Conservation (phyloP, 2,888 invertebrate genomes). For the Orthosia incerta region DNA sequence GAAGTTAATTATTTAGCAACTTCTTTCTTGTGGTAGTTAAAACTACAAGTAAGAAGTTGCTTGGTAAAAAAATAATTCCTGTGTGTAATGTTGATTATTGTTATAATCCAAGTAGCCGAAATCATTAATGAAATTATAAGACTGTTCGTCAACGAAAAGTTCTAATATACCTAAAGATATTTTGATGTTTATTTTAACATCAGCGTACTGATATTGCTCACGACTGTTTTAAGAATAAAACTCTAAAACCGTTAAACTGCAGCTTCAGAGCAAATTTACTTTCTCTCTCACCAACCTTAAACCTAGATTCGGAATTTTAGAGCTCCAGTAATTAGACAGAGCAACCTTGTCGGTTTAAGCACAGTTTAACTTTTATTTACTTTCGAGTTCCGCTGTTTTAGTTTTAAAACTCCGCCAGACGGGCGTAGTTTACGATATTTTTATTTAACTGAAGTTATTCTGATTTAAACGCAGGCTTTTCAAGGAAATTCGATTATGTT, state of each 20-base stretch:
- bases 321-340: conserved; percentile 46
- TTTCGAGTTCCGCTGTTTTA: conserved; percentile 37
- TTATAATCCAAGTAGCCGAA: no score
- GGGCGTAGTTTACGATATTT: conserved; percentile 28
- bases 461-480: conserved; percentile 1
- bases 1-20: no score
- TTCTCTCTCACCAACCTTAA: conserved; percentile 9
- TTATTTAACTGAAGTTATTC: conserved; percentile 30
- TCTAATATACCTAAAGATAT: no score
- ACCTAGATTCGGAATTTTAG: conserved; percentile 23
- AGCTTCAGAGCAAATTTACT: conserved; percentile 1
- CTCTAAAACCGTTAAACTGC: neutral
- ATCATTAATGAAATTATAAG: no score
- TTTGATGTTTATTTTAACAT: neutral
- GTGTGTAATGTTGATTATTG: no score
- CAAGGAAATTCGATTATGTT: neutral
- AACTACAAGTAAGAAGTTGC: no score
- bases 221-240: neutral
- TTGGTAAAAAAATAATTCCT: no score
- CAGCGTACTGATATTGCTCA: neutral
- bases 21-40: no score
- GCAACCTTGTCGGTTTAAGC: conserved; percentile 47
- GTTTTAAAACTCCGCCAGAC: conserved; percentile 36
- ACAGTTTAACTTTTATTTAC: conserved; percentile 57
- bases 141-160: no score